A percentile compares a stretch with the other conserved stretches of the same genome.
phyloP scores from a whole-genome alignment of 2,888 invertebrate species.

The Caenorhabditis doughertyi region DNA sequence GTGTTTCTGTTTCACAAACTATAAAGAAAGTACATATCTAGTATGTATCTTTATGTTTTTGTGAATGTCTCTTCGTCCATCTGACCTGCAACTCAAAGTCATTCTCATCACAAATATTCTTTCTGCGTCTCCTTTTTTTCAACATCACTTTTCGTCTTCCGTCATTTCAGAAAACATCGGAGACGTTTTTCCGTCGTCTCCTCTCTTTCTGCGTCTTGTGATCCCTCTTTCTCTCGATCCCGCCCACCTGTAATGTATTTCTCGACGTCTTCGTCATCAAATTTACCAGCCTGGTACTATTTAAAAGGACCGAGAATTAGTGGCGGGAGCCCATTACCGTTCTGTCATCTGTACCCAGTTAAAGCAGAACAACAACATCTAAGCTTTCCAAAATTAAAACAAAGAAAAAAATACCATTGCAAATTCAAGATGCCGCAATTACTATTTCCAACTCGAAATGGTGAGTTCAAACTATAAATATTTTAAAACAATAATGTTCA shows the following conservation, averaged over 20 bases:
- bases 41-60: constrained; percentile 14
- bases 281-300: constrained; percentile 50
- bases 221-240: constrained; percentile 24
- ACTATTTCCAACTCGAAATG: constrained; percentile 25
- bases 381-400: constrained; percentile 28
- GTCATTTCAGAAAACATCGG: constrained; percentile 55
- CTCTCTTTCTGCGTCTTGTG: constrained; percentile 30
- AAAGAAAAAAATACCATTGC: constrained; percentile 26
- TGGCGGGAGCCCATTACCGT: constrained; percentile 35
- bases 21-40: constrained; percentile 42
- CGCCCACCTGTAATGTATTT: constrained; percentile 54
- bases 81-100: constrained; percentile 48
- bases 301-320: constrained; percentile 48
- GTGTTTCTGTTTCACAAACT: constrained; percentile 36
- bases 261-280: constrained; percentile 39
- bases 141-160: not conserved
- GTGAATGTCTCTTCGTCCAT: constrained; percentile 30
- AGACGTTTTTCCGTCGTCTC: constrained; percentile 35
- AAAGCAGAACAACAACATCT: constrained; percentile 1
- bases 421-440: constrained; percentile 56
- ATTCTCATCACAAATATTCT: constrained; percentile 5
- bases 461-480: constrained; percentile 3
- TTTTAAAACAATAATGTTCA: not conserved
- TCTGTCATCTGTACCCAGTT: constrained; percentile 18
- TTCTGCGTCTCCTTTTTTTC: constrained; percentile 35